Evolutionary conservation across 2,113 vertebrate genomes (phyloP).

Genomic region (Tragelaphus imberbis): DNA sequence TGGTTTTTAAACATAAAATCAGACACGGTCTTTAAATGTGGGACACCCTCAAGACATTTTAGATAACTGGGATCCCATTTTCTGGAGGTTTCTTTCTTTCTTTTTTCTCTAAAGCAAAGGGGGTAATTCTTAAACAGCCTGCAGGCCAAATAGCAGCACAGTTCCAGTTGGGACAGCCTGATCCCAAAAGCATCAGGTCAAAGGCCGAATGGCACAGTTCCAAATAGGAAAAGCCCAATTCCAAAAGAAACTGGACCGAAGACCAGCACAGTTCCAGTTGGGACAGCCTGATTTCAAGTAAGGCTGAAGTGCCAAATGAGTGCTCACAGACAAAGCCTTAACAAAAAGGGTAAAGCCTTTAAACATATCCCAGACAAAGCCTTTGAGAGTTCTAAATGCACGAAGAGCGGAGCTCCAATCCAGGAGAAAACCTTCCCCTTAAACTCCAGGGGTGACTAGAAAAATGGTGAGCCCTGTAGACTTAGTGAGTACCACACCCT

Average conservation of each 20-base stretch:
- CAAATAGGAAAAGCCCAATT: background rate
- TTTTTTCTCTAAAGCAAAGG: background rate
- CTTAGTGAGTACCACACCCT: background rate
- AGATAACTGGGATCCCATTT: background rate
- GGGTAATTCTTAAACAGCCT: background rate
- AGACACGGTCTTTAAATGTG: background rate
- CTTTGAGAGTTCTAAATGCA: background rate
- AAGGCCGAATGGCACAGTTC: background rate
- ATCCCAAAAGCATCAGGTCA: background rate
- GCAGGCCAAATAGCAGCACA: background rate
- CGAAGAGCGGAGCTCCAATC: background rate
- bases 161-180: background rate
- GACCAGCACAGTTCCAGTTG: background rate
- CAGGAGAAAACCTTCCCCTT: background rate
- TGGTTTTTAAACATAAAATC: background rate
- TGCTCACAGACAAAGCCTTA: background rate
- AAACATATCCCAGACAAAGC: background rate
- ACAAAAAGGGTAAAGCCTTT: background rate
- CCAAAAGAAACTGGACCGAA: background rate
- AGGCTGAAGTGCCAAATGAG: background rate
- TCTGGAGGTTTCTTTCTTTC: background rate
- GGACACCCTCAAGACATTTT: background rate
- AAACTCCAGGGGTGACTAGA: background rate
- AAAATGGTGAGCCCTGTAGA: background rate
- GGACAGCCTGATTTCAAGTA: background rate